A percentile compares a stretch with the other conserved stretches of the same genome.
phyloP scores from a whole-genome alignment of 2,888 invertebrate species.

The Heliconius ethilla region DNA sequence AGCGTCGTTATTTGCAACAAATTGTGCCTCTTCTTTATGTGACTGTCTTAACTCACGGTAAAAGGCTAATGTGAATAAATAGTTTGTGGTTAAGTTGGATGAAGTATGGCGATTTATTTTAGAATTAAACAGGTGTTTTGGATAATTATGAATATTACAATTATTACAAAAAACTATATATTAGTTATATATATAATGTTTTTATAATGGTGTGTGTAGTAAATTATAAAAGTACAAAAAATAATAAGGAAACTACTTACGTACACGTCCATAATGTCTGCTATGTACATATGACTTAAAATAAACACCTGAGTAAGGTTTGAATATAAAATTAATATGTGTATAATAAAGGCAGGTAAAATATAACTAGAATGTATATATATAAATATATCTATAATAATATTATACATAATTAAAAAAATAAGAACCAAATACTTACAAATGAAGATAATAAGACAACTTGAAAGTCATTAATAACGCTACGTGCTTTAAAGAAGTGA shows the following conservation, averaged over 20 bases:
- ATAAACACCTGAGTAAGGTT: neutral
- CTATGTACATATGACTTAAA: too few relatives aligned
- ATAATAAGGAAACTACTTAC: too few relatives aligned
- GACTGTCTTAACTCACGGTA: conserved; percentile 43
- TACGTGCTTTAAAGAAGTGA: conserved; percentile 20
- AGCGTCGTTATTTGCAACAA: conserved; percentile 50
- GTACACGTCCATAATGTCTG: too few relatives aligned
- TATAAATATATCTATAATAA: neutral
- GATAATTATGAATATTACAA: neutral
- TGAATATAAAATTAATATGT: neutral
- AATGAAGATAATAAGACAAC: conserved; percentile 10
- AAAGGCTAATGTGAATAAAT: conserved; percentile 44
- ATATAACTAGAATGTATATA: neutral
- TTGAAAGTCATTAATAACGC: conserved; percentile 13
- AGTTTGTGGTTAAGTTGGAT: conserved; percentile 25
- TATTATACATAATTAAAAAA: neutral
- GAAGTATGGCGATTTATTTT: conserved; percentile 26
- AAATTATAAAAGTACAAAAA: too few relatives aligned
- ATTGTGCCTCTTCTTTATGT: conserved; percentile 55
- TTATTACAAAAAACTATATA: neutral
- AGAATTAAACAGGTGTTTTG: conserved; percentile 15
- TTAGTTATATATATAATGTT: too few relatives aligned
- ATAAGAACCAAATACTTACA: neutral
- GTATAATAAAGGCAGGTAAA: neutral
- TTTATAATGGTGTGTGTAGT: too few relatives aligned